Evolutionary conservation across 2,888 invertebrate species (phyloP).

Genomic region (Platycheirus rosarum): DNA sequence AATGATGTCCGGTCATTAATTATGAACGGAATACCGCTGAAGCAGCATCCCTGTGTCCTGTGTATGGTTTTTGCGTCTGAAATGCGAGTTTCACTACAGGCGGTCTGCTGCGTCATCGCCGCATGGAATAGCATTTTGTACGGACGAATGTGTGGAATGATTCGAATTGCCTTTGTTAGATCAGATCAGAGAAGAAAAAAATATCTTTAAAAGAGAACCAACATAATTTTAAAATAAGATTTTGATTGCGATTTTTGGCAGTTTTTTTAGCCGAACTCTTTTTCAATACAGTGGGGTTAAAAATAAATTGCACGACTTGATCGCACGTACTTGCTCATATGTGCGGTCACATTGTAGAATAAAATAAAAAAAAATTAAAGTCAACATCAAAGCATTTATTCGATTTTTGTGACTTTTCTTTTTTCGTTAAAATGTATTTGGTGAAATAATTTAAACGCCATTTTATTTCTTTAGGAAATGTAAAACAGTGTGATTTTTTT

Average conservation of each 20-base stretch:
- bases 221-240: slow-evolving; percentile 50
- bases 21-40: slow-evolving; percentile 38
- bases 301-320: too few species aligned
- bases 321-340: too few species aligned
- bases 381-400: too few species aligned
- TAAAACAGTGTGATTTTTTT: too few species aligned
- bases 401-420: too few species aligned
- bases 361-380: too few species aligned
- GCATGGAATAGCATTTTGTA: slow-evolving; percentile 2
- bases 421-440: too few species aligned
- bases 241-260: slow-evolving; percentile 43
- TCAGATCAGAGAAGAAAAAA: slow-evolving; percentile 1
- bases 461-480: too few species aligned
- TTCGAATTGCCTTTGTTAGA: slow-evolving; percentile 47
- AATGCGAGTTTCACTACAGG: slow-evolving; percentile 50
- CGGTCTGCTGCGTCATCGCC: slow-evolving; percentile 64
- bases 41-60: slow-evolving; percentile 29
- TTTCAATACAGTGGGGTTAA: neutral
- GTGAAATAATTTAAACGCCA: too few species aligned
- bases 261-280: neutral
- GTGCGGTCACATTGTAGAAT: too few species aligned
- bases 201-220: slow-evolving; percentile 20
- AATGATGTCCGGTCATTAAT: slow-evolving; percentile 72
- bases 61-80: too few species aligned
- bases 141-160: neutral